Conservation (phyloP, 2,888 invertebrate genomes). For the Idaea biselata region DNA sequence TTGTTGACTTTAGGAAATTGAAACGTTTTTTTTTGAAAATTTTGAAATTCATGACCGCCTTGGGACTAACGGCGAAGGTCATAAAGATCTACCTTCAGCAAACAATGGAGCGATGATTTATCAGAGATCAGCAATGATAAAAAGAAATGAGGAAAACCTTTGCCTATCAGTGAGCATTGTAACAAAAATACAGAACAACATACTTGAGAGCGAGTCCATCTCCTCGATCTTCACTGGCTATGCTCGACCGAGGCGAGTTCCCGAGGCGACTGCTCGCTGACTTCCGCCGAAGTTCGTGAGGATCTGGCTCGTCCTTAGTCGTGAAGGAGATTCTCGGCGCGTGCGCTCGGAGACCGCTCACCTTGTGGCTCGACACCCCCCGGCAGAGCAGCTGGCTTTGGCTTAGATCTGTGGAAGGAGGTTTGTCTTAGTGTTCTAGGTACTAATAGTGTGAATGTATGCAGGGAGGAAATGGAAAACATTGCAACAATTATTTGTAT, state of each 20-base stretch:
- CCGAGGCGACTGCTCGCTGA: slow-evolving; percentile 72
- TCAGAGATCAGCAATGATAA: too few relatives aligned
- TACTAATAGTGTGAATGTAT: too few relatives aligned
- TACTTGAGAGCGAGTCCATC: slow-evolving; percentile 84
- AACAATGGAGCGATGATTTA: too few relatives aligned
- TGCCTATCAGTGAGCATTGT: too few relatives aligned
- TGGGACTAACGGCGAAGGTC: too few relatives aligned
- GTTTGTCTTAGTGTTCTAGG: not conserved
- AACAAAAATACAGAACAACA: slow-evolving; percentile 24
- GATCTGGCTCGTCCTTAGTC: slow-evolving; percentile 61
- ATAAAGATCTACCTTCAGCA: too few relatives aligned
- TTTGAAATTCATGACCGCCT: too few relatives aligned
- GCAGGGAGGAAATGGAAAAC: too few relatives aligned
- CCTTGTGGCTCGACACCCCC: slow-evolving; percentile 67
- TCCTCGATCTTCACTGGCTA: slow-evolving; percentile 67
- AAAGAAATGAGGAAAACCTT: too few relatives aligned
- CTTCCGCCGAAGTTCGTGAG: slow-evolving; percentile 63
- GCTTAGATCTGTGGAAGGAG: slow-evolving; percentile 49
- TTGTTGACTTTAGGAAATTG: too few relatives aligned
- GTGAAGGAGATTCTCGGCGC: slow-evolving; percentile 73
- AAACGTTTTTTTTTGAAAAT: too few relatives aligned
- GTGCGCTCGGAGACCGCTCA: slow-evolving; percentile 65
- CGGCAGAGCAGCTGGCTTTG: slow-evolving; percentile 72
- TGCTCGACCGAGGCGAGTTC: slow-evolving; percentile 69
- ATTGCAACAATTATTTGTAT: too few relatives aligned